Conservation (phyloP, 2,113 vertebrate species). For the Campylomormyrus numenius region DNA sequence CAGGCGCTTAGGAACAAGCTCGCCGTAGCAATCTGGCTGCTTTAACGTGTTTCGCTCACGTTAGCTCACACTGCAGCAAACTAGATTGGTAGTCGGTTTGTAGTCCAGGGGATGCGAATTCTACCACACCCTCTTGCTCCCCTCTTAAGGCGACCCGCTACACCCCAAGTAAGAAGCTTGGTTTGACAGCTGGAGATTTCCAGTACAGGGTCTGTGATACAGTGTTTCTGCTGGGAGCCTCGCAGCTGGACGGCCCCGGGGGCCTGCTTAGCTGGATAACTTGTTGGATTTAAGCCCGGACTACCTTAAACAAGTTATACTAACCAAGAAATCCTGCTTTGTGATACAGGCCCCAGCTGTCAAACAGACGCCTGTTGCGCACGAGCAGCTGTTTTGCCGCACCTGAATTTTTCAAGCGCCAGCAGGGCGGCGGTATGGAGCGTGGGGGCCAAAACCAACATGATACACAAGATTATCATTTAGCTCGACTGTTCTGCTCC, state of each 20-base stretch:
- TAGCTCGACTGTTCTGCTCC: not conserved
- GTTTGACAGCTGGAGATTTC: not conserved
- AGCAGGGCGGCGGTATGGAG: not conserved
- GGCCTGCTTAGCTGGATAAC: not conserved
- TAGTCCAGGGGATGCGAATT: not conserved
- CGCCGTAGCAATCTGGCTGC: not conserved
- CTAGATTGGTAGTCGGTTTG: not conserved
- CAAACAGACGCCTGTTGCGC: not conserved
- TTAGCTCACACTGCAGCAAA: not conserved
- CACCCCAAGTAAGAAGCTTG: not conserved
- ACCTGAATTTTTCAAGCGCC: not conserved
- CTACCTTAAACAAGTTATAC: not conserved
- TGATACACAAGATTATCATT: not conserved
- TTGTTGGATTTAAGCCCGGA: not conserved
- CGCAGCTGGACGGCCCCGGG: not conserved
- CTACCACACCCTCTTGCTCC: not conserved
- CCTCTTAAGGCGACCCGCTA: not conserved
- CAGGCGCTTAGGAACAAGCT: not conserved
- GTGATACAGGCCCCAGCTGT: not conserved
- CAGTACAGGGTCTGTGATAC: not conserved
- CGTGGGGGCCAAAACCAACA: not conserved
- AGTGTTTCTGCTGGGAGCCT: not conserved
- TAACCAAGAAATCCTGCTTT: not conserved
- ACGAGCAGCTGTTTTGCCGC: not conserved
- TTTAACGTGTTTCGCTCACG: not conserved